phyloP scores from a whole-genome alignment of 2,113 vertebrate species.

The Tachysurus vachellii region DNA sequence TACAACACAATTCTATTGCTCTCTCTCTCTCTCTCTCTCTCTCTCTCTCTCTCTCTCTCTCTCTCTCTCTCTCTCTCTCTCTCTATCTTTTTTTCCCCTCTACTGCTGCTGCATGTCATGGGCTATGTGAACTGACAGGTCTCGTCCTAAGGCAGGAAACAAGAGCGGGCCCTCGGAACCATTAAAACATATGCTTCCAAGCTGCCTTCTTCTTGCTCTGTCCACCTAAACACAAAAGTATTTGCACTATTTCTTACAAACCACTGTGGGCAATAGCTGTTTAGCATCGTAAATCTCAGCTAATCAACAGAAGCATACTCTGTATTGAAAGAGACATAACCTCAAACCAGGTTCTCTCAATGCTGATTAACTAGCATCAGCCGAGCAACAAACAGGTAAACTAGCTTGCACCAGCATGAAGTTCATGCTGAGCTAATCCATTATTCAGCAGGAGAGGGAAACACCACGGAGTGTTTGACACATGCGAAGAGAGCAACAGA shows the following conservation, averaged over 20 bases:
- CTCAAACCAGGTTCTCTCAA: constrained; percentile 17
- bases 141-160: constrained; percentile 85
- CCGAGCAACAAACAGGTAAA: neutral
- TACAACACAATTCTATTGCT: constrained; percentile 9
- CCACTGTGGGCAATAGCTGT: constrained; percentile 78
- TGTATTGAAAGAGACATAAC: constrained; percentile 70
- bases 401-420: neutral
- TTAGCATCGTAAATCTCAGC: constrained; percentile 64
- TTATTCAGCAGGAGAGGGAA: neutral
- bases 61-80: constrained; percentile 57
- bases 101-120: constrained; percentile 83
- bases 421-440: neutral
- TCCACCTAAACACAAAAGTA: constrained; percentile 77
- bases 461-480: neutral
- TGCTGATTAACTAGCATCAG: neutral
- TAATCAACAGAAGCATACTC: constrained; percentile 76
- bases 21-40: constrained; percentile 57
- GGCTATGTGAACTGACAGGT: constrained; percentile 89
- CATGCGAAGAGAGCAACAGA: neutral
- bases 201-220: constrained; percentile 37
- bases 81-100: too few relatives aligned
- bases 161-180: constrained; percentile 83
- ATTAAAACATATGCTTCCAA: constrained; percentile 53
- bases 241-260: constrained; percentile 86
- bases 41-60: constrained; percentile 53